Percentiles rank a stretch among this genome's conserved stretches.
Conservation (phyloP, 2,888 invertebrate species). For the Amiota communis region DNA sequence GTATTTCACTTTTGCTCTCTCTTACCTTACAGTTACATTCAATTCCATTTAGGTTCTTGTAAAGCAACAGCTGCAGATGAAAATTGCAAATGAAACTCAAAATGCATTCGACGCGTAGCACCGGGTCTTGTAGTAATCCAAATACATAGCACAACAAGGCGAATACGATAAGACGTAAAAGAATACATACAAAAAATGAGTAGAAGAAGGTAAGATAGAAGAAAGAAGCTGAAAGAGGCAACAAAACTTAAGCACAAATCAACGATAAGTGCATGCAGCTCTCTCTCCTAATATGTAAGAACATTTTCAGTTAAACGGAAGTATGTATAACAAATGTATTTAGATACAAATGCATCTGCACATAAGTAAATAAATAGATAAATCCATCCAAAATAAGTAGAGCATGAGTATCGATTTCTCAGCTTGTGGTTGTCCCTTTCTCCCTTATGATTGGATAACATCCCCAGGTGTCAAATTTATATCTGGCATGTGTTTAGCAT, state of each 20-base stretch:
- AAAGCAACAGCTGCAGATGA: constrained; percentile 60
- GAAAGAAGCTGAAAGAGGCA: neutral
- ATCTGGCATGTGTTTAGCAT: neutral
- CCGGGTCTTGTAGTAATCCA: neutral
- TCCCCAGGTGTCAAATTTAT: neutral
- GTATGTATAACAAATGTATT: no score
- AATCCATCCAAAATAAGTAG: no score
- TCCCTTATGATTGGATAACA: constrained; percentile 27
- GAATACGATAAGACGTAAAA: no score
- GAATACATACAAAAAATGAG: neutral
- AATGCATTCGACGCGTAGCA: constrained; percentile 37
- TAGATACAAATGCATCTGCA: no score
- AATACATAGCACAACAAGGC: no score
- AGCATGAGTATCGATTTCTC: no score
- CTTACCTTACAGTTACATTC: neutral
- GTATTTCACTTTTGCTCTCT: constrained; percentile 7
- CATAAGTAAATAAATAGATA: no score
- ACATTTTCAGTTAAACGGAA: no score
- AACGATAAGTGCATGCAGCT: constrained; percentile 62
- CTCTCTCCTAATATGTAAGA: neutral
- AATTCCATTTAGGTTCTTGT: constrained; percentile 25
- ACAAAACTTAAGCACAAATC: constrained; percentile 52
- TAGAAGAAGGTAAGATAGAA: neutral
- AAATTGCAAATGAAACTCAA: constrained; percentile 64
- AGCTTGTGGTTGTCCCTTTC: neutral